Evolutionary conservation across 2,113 vertebrate species (phyloP).

Genomic region (Xerus inauris): DNA sequence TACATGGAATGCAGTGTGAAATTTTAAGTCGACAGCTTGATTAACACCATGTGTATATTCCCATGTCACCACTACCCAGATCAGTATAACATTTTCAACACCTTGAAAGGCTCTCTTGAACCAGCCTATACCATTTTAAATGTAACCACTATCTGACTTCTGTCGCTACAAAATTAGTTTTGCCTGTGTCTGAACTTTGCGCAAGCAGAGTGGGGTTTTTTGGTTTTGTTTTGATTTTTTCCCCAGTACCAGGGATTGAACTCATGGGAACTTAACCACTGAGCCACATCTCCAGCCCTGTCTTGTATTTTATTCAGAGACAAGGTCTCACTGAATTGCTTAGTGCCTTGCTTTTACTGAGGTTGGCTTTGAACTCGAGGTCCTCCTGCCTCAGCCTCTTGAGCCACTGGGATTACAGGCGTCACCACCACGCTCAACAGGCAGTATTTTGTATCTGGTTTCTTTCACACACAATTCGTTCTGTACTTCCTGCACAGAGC

Average conservation of each 20-base stretch:
- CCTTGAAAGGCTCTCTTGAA: not conserved
- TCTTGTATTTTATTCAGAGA: too few relatives aligned
- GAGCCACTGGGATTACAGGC: too few relatives aligned
- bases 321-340: too few relatives aligned
- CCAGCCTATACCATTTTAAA: not conserved
- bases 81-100: not conserved
- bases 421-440: too few relatives aligned
- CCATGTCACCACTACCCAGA: not conserved
- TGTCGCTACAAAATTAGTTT: not conserved
- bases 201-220: not conserved
- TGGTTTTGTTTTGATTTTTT: too few relatives aligned
- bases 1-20: not conserved
- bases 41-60: not conserved
- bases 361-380: too few relatives aligned
- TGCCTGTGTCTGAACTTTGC: conserved; percentile 15
- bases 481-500: not conserved
- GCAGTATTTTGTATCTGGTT: not conserved
- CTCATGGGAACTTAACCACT: too few relatives aligned
- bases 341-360: too few relatives aligned
- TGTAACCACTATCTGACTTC: not conserved
- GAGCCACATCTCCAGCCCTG: too few relatives aligned
- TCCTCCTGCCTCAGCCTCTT: too few relatives aligned
- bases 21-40: not conserved
- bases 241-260: too few relatives aligned
- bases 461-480: not conserved